Evolutionary conservation across 2,888 invertebrate genomes (phyloP), one percentile per base, ranked within the genome.

Genomic region (Seladonia tumulorum): DNA sequence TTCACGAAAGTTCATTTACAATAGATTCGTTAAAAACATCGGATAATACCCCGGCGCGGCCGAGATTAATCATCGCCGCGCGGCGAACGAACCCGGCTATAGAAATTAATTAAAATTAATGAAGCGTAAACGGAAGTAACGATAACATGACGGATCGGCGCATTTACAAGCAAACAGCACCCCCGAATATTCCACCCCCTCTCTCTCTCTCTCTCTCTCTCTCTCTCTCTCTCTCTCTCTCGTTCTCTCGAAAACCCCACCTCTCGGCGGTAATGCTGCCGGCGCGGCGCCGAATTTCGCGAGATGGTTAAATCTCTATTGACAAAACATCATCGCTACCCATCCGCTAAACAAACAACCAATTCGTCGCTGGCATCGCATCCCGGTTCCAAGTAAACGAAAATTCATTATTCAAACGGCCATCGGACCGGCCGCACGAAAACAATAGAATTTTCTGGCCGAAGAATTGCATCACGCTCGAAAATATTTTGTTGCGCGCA

Each of bases 81-180:
- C 68, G 84, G 82, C 83, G 82, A 87, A 87, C 79, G 85, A 82
- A 57, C 66, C 63, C 85, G 82, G 74, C 87, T 85, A 81, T 77
- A 81, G 90, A 85, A 88, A 90, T 90, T 90, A 90, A 90, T 90
- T 90, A 90, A 91, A 91, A 90, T 90, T 90, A 90, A 90, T 90
- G 90, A 91, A 91, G 90, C 90, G 87, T 90, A 87, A 90, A 90
- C 89, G 90, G 88, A 91, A 90, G 90, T 87, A 88, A 87, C 91
- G 91, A 90, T 88, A 90, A 90, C 89, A 86, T 88, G 90, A 90
- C 87, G 88, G 88, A 90, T 91, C 88, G 90, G 75, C 73, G 83
- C 87, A 81, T 87, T 82, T 79, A 86, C 75, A 80, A 76, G 76
- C 81, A 78, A 79, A 45, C 70, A 5, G 25, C n/a, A 42, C 49